Base-by-base conservation (phyloP, 2,888 invertebrate genomes). In the Carcina quercana region DNA sequence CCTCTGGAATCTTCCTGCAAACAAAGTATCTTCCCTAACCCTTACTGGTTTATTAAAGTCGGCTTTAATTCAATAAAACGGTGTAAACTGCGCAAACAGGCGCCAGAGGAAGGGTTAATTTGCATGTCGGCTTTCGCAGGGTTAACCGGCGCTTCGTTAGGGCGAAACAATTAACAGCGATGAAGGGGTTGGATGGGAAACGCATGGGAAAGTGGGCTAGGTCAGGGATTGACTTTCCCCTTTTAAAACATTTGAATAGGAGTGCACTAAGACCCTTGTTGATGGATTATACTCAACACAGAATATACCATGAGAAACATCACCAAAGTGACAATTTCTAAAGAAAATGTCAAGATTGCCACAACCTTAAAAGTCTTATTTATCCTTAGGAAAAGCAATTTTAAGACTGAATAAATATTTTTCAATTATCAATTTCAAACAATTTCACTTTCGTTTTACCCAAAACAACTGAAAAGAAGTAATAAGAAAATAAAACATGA, bases 61-160 rank as follows among this genome's bases (percentile, higher is more conserved):
- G 53, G 50, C 50, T 61, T 58, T 82, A 78, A 82, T 80, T 80
- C 73, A 83, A 82, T 82, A 78, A 80, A 68, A 69, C 69, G 57
- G 66, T 78, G 70, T 78, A 76, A 80, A 69, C 65, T 71, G 65
- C 60, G 54, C 69, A 72, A 75, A 78, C 69, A 69, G 68, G 56
- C 49, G 63, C 60, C 75, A 53, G 75, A 53, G 72, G 75, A 82
- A 80, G 83, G 82, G 82, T 80, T 82, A 78, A 82, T 83, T 83
- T 83, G 78, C 83, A 78, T 82, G 76, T 68, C 63, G 66, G 69
- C 59, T 59, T 70, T 70, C 59, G 70, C 67, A 66, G 76, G 78
- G 82, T 76, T 80, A 82, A 83, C 80, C 72, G 69, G 57, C 62
- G 66, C 68, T 78, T 80, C 71, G 78, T 83, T 82, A 82, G 79